These are phyloP conservation scores for Leptonema lineaticorne DNA, from an alignment of 1,140 invertebrate species.

Conservation along the genomic window DNA sequence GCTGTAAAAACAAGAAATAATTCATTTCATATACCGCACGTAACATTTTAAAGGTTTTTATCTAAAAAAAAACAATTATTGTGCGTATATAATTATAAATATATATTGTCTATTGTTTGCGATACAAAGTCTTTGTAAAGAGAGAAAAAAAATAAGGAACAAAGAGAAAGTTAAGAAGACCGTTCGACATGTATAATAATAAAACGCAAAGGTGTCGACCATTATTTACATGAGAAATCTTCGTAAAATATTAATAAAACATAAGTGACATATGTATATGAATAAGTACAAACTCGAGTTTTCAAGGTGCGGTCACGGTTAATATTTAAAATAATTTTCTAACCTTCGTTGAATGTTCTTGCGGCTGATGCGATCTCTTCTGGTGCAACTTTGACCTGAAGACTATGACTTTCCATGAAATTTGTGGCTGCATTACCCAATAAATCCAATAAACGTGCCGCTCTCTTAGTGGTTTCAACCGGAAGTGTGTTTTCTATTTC, in stretches of 20 bases:
- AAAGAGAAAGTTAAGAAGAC: constrained; percentile 7
- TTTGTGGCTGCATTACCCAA: constrained; percentile 56
- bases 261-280: neutral
- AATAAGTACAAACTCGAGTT: neutral
- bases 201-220: constrained; percentile 6
- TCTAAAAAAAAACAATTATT: no score
- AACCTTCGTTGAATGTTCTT: constrained; percentile 65
- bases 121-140: no score
- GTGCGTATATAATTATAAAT: no score
- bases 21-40: neutral
- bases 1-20: constrained; percentile 55
- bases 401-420: constrained; percentile 61
- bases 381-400: constrained; percentile 62
- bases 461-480: constrained; percentile 53
- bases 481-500: constrained; percentile 60
- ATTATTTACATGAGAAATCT: constrained; percentile 9
- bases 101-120: no score
- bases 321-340: constrained; percentile 31
- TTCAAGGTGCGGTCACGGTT: neutral
- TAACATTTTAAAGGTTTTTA: no score
- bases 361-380: constrained; percentile 55
- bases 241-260: constrained; percentile 2
- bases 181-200: neutral
- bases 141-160: constrained; percentile 13
- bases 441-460: constrained; percentile 56